These are phyloP conservation scores for Aegotheles bennettii DNA, from an alignment of 2,113 vertebrate genomes.

Conservation along the genomic window DNA sequence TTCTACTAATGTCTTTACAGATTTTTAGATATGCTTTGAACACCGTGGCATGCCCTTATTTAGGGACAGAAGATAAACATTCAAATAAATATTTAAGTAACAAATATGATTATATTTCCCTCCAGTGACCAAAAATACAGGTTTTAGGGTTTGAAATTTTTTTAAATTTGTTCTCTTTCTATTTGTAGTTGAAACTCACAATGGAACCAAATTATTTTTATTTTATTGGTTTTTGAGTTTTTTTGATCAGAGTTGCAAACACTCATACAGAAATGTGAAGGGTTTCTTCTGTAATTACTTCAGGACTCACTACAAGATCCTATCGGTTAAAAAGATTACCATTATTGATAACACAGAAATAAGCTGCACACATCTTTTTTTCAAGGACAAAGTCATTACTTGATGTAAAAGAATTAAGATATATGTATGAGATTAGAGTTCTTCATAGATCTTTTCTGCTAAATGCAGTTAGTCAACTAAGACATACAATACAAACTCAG, in stretches of 20 bases:
- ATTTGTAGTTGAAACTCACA: background rate
- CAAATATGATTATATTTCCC: background rate
- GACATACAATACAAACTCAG: background rate
- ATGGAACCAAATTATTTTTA: background rate
- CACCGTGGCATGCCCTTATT: background rate
- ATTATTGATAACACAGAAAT: background rate
- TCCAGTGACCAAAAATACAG: background rate
- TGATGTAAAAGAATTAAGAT: background rate
- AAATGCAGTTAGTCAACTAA: background rate
- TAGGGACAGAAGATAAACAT: background rate
- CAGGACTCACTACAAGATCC: background rate
- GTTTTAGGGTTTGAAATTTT: background rate
- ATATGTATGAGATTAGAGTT: background rate
- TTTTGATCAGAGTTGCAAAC: background rate
- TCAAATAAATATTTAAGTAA: background rate
- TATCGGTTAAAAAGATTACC: background rate
- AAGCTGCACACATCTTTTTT: background rate
- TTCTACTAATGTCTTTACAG: background rate
- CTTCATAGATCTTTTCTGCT: background rate
- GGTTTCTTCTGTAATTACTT: background rate
- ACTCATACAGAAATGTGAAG: background rate
- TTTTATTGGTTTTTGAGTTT: background rate
- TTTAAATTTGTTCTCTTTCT: background rate
- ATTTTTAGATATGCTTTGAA: background rate
- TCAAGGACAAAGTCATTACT: background rate